A percentile compares a stretch with the other conserved stretches of the same genome.
phyloP scores from a whole-genome alignment of 2,113 vertebrate genomes.

The Puma concolor region DNA sequence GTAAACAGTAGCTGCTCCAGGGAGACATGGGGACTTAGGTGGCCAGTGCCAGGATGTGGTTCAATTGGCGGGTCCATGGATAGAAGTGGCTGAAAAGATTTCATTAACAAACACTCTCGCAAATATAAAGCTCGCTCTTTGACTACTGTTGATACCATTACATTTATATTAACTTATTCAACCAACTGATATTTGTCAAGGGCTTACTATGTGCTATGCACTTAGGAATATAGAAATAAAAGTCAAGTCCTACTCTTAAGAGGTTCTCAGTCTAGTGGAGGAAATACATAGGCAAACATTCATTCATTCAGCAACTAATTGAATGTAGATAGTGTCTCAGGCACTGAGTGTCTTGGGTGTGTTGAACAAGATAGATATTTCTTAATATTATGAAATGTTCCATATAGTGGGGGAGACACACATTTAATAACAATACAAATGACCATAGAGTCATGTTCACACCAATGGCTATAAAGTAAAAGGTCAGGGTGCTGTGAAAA shows the following conservation, averaged over 20 bases:
- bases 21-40: background rate
- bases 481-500: background rate
- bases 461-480: background rate
- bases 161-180: conserved; percentile 23
- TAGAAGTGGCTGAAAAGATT: background rate
- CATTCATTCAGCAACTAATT: background rate
- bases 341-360: background rate
- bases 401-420: background rate
- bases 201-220: background rate
- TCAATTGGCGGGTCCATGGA: background rate
- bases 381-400: background rate
- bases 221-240: background rate
- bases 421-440: background rate
- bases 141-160: background rate
- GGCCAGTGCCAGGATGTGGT: background rate
- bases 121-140: background rate
- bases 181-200: background rate
- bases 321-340: background rate
- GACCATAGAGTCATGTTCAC: background rate
- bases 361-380: background rate
- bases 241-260: background rate
- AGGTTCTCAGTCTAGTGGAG: background rate
- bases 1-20: background rate
- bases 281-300: background rate
- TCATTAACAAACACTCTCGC: background rate